Evolutionary conservation across 2,888 invertebrate species (phyloP), one percentile per base, ranked within the genome.

Genomic region (Drosophila antonietae): DNA sequence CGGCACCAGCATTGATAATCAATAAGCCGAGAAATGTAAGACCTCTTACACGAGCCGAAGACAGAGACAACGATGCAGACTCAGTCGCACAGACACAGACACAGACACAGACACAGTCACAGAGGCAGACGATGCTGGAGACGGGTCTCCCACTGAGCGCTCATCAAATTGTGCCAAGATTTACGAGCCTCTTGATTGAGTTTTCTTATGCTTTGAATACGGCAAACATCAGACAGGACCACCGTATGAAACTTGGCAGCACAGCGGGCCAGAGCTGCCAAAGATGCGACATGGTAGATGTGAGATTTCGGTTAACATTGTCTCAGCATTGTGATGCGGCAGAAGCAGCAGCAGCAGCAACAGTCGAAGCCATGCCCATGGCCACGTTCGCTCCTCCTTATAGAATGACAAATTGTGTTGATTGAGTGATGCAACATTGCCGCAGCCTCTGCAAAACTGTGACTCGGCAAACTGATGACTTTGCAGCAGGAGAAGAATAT

Each of bases 171-270:
- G 89, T 79, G 81, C 79, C 83, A 90, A 86, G 86, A 86, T 86
- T 86, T 86, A 86, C 87, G 90, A 88, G 85, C 75, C 66, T 59
- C 90, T 86, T 86, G 86, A 90, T 86, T 86, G 86, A 86, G 86
- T 90, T 90, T 86, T 86, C 90, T 89, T 89, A 68, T 82, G 85
- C 86, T 88, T 89, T 84, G 88, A 88, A 88, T 89, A 89, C 90
- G 84, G 89, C 83, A 70, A 89, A 87, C 89, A 79, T 84, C 83
- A 89, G 80, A 84, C 88, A 84, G 88, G 89, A 89, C 89, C 83
- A 89, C 83, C 89, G 64, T 47, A 72, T 20, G n/a, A 49, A 49
- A 46, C 59, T 31, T n/a, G 18, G 41, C 73, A 57, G 49, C 73
- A 53, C 60, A 73, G 72, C 62, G 28, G 64, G 57, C 44, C 41